These are phyloP conservation scores for Geotrupes spiniger DNA, from an alignment of 2,888 invertebrate genomes.

Conservation along the genomic window DNA sequence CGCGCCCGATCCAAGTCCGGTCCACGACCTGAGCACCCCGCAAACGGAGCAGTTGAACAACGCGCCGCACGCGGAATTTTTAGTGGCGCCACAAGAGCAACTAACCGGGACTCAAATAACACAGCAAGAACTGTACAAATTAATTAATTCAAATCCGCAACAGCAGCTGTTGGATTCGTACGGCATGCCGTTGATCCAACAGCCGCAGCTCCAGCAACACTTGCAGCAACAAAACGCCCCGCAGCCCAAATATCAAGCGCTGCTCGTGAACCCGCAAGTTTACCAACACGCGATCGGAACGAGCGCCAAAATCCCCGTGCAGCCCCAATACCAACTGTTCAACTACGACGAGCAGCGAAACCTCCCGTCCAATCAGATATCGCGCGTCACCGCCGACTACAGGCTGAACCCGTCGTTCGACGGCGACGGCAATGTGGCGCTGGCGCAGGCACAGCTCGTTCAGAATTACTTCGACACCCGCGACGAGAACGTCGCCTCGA, in stretches of 20 bases:
- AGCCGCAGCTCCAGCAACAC: slow-evolving; percentile 40
- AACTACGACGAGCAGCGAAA: slow-evolving; percentile 50
- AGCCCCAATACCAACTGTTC: slow-evolving; percentile 49
- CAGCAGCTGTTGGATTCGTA: slow-evolving; percentile 21
- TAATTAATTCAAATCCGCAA: slow-evolving; percentile 23
- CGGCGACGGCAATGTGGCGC: slow-evolving; percentile 35
- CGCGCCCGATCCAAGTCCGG: slow-evolving; percentile 51
- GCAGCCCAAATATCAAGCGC: slow-evolving; percentile 47
- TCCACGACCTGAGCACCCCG: slow-evolving; percentile 36
- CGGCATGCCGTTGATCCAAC: slow-evolving; percentile 21
- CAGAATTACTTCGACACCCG: slow-evolving; percentile 40
- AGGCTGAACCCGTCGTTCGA: slow-evolving; percentile 29
- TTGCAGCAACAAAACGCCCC: slow-evolving; percentile 28
- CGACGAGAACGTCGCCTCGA: slow-evolving; percentile 25
- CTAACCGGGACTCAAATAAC: slow-evolving; percentile 21
- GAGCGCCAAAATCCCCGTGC: slow-evolving; percentile 29
- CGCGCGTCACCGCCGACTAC: slow-evolving; percentile 37
- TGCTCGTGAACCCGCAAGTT: slow-evolving; percentile 35
- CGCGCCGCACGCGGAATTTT: slow-evolving; percentile 18
- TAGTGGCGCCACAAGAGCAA: slow-evolving; percentile 12
- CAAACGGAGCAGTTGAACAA: slow-evolving; percentile 21
- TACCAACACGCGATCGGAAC: slow-evolving; percentile 34
- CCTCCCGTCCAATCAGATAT: slow-evolving; percentile 33
- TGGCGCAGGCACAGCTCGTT: slow-evolving; percentile 37
- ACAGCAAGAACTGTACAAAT: slow-evolving; percentile 47